These are phyloP conservation scores for Linurgus olivaceus DNA, from an alignment of 2,797 vertebrate species.

Conservation along the genomic window DNA sequence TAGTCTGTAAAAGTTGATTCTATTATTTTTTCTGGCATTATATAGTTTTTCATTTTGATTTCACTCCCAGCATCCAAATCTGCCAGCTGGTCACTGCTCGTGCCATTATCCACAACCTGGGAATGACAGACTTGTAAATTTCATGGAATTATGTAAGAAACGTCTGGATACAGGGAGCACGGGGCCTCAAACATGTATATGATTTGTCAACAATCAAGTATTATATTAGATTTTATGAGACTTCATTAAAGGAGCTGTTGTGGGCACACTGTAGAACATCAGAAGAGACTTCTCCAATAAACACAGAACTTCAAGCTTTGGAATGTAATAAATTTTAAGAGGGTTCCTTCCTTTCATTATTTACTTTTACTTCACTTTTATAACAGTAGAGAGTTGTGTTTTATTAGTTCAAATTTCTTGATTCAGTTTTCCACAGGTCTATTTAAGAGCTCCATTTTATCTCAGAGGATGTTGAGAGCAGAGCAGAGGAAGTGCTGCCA, in stretches of 20 bases:
- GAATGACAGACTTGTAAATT: slow-evolving; percentile 34
- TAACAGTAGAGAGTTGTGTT: slow-evolving; percentile 80
- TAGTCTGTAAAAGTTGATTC: slow-evolving; percentile 45
- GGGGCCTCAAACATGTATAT: slow-evolving; percentile 62
- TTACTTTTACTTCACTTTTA: slow-evolving; percentile 83
- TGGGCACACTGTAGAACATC: slow-evolving; percentile 87
- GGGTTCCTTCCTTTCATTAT: slow-evolving; percentile 88
- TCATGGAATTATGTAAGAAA: slow-evolving; percentile 61
- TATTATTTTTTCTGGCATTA: slow-evolving; percentile 36
- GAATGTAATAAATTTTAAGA: slow-evolving; percentile 94
- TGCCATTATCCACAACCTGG: slow-evolving; percentile 9
- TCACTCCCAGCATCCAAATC: slow-evolving; percentile 4
- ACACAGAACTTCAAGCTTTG: slow-evolving; percentile 82
- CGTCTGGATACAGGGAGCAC: slow-evolving; percentile 50
- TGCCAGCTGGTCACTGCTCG: slow-evolving; percentile 37
- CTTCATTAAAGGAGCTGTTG: slow-evolving; percentile 88
- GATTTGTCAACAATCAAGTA: slow-evolving; percentile 86
- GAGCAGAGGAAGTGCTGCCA: slow-evolving; percentile 78
- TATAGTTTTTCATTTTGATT: slow-evolving; percentile 43
- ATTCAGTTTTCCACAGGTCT: slow-evolving; percentile 79
- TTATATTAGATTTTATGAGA: slow-evolving; percentile 85
- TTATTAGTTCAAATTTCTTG: slow-evolving; percentile 86
- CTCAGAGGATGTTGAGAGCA: slow-evolving; percentile 77
- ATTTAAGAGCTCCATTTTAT: slow-evolving; percentile 79
- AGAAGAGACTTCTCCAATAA: slow-evolving; percentile 85